These are phyloP conservation scores for Aphelocoma californica DNA, from an alignment of 2,797 vertebrate genomes.

Conservation along the genomic window DNA sequence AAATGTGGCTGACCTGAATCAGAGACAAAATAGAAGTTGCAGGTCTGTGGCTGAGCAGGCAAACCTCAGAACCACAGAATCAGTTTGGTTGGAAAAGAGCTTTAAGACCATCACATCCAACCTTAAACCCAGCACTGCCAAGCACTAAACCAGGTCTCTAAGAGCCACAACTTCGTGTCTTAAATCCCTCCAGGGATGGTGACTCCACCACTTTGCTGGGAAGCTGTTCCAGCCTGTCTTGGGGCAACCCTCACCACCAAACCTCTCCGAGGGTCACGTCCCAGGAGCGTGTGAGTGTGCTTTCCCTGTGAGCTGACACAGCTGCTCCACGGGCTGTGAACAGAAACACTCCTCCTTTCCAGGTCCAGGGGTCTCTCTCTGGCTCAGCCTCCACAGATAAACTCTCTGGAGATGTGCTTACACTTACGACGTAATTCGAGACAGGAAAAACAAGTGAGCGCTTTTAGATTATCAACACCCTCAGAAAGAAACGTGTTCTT, in stretches of 20 bases:
- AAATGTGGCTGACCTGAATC: background rate
- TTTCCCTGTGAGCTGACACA: background rate
- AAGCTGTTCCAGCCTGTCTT: fast-evolving
- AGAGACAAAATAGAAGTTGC: background rate
- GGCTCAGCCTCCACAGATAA: background rate
- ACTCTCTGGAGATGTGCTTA: slow-evolving; percentile 4
- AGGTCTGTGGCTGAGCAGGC: background rate
- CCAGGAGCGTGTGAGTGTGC: fast-evolving
- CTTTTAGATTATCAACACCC: slow-evolving; percentile 24
- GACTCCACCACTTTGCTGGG: background rate
- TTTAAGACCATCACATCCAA: fast-evolving
- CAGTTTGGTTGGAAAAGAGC: background rate
- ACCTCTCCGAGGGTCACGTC: background rate
- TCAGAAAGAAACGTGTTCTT: background rate
- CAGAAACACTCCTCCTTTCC: background rate
- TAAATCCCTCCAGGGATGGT: too few relatives aligned
- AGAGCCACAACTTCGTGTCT: fast-evolving
- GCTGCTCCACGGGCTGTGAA: background rate
- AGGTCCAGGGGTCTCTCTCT: background rate
- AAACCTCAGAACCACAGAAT: background rate
- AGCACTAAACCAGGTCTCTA: background rate
- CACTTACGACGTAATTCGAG: background rate
- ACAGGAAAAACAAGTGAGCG: background rate
- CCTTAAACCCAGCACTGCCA: background rate
- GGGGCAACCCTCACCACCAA: background rate